Evolutionary conservation across 2,797 vertebrate species (phyloP).

Genomic region (Acanthis flammea): DNA sequence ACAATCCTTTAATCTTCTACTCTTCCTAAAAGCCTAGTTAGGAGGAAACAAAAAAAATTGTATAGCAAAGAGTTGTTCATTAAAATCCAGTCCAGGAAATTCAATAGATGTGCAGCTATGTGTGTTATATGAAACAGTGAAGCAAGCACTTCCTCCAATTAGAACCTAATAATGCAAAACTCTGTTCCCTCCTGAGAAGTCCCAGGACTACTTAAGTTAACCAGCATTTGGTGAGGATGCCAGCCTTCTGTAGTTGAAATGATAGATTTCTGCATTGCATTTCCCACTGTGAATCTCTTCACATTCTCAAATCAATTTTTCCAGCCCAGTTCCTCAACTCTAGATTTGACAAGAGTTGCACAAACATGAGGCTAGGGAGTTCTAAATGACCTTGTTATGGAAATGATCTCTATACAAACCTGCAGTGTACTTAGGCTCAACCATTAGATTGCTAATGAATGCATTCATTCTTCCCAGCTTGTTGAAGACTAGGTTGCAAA

Average conservation of each 20-base stretch:
- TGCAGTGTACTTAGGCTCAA: background rate
- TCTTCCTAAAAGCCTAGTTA: background rate
- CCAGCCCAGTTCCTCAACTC: conserved; percentile 2
- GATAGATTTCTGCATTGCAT: background rate
- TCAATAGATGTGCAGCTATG: conserved; percentile 6
- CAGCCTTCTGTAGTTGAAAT: background rate
- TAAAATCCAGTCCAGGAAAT: background rate
- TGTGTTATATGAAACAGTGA: background rate
- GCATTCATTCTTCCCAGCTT: background rate
- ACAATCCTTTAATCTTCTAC: background rate
- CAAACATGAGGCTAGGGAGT: background rate
- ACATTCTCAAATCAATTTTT: background rate
- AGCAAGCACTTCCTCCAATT: conserved; percentile 12
- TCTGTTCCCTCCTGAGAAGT: background rate
- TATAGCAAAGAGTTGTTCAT: background rate
- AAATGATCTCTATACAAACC: background rate
- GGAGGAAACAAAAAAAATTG: background rate
- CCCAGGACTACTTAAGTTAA: background rate
- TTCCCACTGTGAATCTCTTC: background rate
- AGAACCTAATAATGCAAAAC: background rate
- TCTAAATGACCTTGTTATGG: conserved; percentile 3
- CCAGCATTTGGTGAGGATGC: background rate
- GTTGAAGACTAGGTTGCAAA: background rate
- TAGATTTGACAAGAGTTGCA: background rate
- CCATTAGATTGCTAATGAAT: conserved; percentile 33